These are phyloP conservation scores for Lophius americanus DNA, from an alignment of 2,797 vertebrate species.

Conservation along the genomic window DNA sequence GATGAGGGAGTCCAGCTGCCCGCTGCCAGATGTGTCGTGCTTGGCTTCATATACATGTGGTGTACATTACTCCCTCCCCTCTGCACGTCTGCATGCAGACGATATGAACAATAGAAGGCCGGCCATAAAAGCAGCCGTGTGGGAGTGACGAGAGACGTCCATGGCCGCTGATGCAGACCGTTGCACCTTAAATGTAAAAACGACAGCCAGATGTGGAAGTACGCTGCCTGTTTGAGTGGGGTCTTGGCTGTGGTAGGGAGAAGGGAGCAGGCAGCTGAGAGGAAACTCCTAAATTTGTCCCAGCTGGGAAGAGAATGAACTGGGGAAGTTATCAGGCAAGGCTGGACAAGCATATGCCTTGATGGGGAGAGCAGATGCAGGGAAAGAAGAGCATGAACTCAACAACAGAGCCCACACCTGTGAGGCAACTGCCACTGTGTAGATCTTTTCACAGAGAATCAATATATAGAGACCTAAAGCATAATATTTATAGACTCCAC, in stretches of 20 bases:
- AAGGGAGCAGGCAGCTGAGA: conserved; percentile 62
- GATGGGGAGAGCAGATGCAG: conserved; percentile 71
- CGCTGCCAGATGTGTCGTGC: conserved; percentile 81
- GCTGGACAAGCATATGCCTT: conserved; percentile 65
- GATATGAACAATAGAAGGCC: conserved; percentile 77
- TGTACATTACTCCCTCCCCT: conserved; percentile 72
- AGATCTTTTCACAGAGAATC: conserved; percentile 8
- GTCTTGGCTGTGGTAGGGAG: neutral
- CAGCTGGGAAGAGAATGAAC: conserved; percentile 71
- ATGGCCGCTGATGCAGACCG: conserved; percentile 61
- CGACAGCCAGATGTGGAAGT: conserved; percentile 75
- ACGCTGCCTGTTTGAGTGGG: conserved; percentile 51
- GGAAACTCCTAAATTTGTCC: conserved; percentile 83
- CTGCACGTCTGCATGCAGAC: conserved; percentile 64
- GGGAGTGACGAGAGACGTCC: conserved; percentile 67
- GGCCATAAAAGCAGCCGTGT: conserved; percentile 68
- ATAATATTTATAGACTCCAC: conserved; percentile 4
- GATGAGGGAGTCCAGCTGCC: conserved; percentile 72
- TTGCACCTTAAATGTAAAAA: conserved; percentile 71
- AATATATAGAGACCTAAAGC: conserved; percentile 4
- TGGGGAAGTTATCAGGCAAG: conserved; percentile 46
- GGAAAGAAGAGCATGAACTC: conserved; percentile 23
- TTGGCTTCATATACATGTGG: conserved; percentile 75
- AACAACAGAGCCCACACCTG: conserved; percentile 42
- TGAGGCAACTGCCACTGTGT: conserved; percentile 20